Base-by-base conservation (phyloP, 2,888 invertebrate genomes). In the Nymphalis c-album region DNA sequence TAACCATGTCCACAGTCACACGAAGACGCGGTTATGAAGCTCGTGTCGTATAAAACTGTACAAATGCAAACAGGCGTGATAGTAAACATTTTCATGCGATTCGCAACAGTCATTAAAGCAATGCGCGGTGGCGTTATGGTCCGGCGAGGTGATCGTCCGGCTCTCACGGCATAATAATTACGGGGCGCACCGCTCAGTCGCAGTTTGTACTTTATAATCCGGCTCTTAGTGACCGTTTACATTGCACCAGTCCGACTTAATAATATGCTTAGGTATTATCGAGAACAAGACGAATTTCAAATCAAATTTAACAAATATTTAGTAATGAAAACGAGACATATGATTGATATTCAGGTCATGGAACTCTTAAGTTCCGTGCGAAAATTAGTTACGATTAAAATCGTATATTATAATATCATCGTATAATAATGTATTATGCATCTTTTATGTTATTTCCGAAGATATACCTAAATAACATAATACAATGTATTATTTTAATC, bases 91-190 rank as follows among this genome's bases (percentile, higher is more conserved):
- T 75, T 73, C 73, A 73, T 77, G 74, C 75, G 76, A 78, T 82
- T 83, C 73, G 81, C 84, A 77, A 76, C 76, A 75, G 76, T 77
- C 76, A 82, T 84, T 83, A 83, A 78, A 77, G 80, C 79, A 79
- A 80, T 79, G 78, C 78, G 72, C 80, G 78, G 81, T 84, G 82
- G 84, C 82, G 80, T 80, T 81, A 80, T 82, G 74, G 72, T 64
- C 67, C 68, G 58, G 31, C 74, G 83, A 84, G 88, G 88, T 88
- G 87, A 87, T 86, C 87, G 88, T 74, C 88, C 86, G 84, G 84
- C 83, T 87, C 87, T 86, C 86, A 85, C 86, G 84, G 83, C 83
- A 85, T 85, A 78, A 77, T 79, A 80, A 81, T 79, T 79, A 87
- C 77, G 75, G 77, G 77, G 68, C 80, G 79, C 79, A 79, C 79